phyloP scores from a whole-genome alignment of 2,888 invertebrate genomes.

The Aquatica leii region DNA sequence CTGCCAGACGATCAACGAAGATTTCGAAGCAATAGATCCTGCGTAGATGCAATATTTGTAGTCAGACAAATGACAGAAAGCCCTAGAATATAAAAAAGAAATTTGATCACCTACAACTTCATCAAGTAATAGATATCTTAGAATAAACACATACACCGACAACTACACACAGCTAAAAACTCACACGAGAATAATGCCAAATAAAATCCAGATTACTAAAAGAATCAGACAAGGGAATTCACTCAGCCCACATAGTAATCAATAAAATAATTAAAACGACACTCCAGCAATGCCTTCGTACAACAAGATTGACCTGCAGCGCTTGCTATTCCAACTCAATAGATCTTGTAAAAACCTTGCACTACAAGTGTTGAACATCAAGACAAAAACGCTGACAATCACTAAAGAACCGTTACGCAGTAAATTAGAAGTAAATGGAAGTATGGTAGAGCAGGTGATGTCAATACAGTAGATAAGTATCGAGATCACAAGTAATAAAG shows the following conservation, averaged over 20 bases:
- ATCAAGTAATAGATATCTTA: neutral
- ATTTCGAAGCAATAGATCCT: neutral
- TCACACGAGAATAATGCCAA: neutral
- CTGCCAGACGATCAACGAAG: neutral
- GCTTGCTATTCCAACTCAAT: neutral
- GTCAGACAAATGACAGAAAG: neutral
- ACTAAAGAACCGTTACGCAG: neutral
- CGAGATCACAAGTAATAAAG: neutral
- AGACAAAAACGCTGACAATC: neutral
- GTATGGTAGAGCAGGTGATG: neutral
- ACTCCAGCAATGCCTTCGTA: neutral
- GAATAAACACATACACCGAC: neutral
- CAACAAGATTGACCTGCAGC: neutral
- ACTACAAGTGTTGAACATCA: neutral
- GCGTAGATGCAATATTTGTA: neutral
- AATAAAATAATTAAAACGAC: neutral
- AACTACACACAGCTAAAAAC: slow-evolving; percentile 5
- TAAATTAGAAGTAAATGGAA: neutral
- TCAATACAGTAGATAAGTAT: neutral
- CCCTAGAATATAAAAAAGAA: neutral
- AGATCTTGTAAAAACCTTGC: neutral
- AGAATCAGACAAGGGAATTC: neutral
- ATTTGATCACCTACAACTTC: neutral
- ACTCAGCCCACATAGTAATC: neutral
- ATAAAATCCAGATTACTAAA: no score